Base-by-base conservation (phyloP, 2,797 vertebrate genomes). In the Megalops cyprinoides region DNA sequence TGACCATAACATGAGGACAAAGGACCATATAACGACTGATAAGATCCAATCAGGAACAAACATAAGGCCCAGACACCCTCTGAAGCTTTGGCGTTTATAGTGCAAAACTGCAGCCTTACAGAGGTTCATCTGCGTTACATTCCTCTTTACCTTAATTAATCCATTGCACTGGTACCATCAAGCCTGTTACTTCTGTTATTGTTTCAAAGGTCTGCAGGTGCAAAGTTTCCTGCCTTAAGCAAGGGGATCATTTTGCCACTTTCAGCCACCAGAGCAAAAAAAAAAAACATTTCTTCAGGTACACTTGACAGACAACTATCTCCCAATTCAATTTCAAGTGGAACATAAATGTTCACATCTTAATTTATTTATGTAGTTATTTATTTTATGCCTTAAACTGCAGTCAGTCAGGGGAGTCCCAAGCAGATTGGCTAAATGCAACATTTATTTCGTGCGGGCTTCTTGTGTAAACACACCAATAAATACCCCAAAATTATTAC, bases 301-400 rank as follows among this genome's bases (percentile, higher is more conserved):
- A 71, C 39, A 15, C 73, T 44, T 74, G 49, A 25, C 48, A 51
- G 37, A 18, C 46, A 25, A 39, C 73, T 51, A 48, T 48, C 73
- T 51, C 42, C 48, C 14, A 74, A 74, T 44, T 39, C 34, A n/a
- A 15, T 74, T 31, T 49, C n/a, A 74, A 28, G 14, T 51, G 4
- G 49, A 74, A 51, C 25, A 48, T 48, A 74, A 74, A 51, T 8
- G 44, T 74, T 73, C 46, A 74, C 28, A 44, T 56, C 44, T 77
- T 44, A n/a, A n/a, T n/a, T n/a, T 12, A 55, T 77, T 51, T 48
- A 12, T 58, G n/a, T 79, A 28, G 25, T 62, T 48, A 34, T 75
- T 56, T 34, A 46, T 42, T 77, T 73, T 80, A 20, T 31, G 39
- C 46, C 55, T 65, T 49, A 62, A 44, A 75, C 44, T 44, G 23